A percentile compares a stretch with the other conserved stretches of the same genome.
phyloP scores from a whole-genome alignment of 2,888 invertebrate species.

The Argyresthia goedartella region DNA sequence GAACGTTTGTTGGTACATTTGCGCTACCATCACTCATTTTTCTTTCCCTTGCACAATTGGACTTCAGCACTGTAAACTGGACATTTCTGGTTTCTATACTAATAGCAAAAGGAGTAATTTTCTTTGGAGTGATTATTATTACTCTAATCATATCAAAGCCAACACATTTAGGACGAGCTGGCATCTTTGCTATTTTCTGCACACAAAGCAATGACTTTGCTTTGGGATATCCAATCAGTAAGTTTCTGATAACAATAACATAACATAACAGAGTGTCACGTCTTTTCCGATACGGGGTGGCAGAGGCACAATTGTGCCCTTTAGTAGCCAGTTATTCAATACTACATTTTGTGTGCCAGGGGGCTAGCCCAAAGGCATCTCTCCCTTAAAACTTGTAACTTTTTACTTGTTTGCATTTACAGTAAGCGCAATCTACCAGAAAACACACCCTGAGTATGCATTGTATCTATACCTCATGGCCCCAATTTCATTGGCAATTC shows the following conservation, averaged over 20 bases:
- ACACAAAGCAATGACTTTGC: slow-evolving; percentile 99
- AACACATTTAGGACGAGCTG: slow-evolving; percentile 85
- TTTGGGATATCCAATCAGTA: slow-evolving; percentile 94
- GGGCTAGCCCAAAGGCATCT: no score
- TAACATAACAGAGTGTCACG: not conserved
- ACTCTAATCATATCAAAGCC: slow-evolving; percentile 86
- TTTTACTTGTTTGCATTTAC: slow-evolving; percentile 19
- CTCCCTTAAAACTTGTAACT: not conserved
- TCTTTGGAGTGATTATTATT: slow-evolving; percentile 82
- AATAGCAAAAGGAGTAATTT: slow-evolving; percentile 87
- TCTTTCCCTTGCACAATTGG: slow-evolving; percentile 86
- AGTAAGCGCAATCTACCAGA: slow-evolving; percentile 89
- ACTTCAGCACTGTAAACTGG: slow-evolving; percentile 91
- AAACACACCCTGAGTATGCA: slow-evolving; percentile 90
- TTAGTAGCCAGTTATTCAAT: no score
- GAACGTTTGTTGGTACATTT: slow-evolving; percentile 94
- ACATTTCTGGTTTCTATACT: slow-evolving; percentile 88
- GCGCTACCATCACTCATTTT: slow-evolving; percentile 94
- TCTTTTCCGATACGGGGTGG: no score
- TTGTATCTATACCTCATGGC: slow-evolving; percentile 93
- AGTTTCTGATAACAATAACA: slow-evolving; percentile 25
- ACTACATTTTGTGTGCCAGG: no score
- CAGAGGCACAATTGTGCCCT: no score
- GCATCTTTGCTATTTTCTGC: slow-evolving; percentile 93
- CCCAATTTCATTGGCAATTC: slow-evolving; percentile 91